phyloP scores from a whole-genome alignment of 2,888 invertebrate genomes.

The Agrilus mali region DNA sequence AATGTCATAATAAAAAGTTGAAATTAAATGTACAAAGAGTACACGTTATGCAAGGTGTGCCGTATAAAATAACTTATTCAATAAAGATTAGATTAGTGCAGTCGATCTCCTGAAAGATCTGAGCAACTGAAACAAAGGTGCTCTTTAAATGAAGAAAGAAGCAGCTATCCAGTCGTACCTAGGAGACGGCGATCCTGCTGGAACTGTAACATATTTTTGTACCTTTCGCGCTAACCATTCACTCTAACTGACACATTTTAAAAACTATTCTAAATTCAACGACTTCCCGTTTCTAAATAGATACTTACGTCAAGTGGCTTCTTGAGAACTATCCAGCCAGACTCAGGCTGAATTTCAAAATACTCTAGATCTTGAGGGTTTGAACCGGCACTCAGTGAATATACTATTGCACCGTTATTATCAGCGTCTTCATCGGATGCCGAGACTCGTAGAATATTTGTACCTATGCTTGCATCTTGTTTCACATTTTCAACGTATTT shows the following conservation, averaged over 20 bases:
- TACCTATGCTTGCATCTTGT: slow-evolving; percentile 91
- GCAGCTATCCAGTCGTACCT: slow-evolving; percentile 32
- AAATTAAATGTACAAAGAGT: slow-evolving; percentile 16
- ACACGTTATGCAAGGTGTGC: slow-evolving; percentile 39
- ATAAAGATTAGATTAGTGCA: slow-evolving; percentile 36
- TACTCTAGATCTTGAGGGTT: slow-evolving; percentile 85
- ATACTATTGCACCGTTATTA: slow-evolving; percentile 89
- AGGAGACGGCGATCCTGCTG: slow-evolving; percentile 7
- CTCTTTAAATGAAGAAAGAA: slow-evolving; percentile 58
- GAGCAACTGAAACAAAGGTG: slow-evolving; percentile 60
- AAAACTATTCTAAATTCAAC: slow-evolving; percentile 12
- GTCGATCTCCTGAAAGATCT: slow-evolving; percentile 29
- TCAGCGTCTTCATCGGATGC: slow-evolving; percentile 96
- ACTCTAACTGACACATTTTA: slow-evolving; percentile 11
- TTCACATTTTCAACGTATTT: slow-evolving; percentile 96
- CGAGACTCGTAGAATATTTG: slow-evolving; percentile 86
- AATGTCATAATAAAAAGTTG: slow-evolving; percentile 15
- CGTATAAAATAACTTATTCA: slow-evolving; percentile 50
- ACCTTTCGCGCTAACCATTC: slow-evolving; percentile 9
- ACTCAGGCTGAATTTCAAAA: slow-evolving; percentile 93
- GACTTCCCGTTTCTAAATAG: slow-evolving; percentile 9
- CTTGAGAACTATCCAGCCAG: slow-evolving; percentile 93
- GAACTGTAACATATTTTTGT: slow-evolving; percentile 7
- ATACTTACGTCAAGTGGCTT: slow-evolving; percentile 94
- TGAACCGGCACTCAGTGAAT: slow-evolving; percentile 78